Evolutionary conservation across 1,140 invertebrate species (phyloP), one percentile per base, ranked within the genome.

Genomic region (Meloidogyne floridensis): DNA sequence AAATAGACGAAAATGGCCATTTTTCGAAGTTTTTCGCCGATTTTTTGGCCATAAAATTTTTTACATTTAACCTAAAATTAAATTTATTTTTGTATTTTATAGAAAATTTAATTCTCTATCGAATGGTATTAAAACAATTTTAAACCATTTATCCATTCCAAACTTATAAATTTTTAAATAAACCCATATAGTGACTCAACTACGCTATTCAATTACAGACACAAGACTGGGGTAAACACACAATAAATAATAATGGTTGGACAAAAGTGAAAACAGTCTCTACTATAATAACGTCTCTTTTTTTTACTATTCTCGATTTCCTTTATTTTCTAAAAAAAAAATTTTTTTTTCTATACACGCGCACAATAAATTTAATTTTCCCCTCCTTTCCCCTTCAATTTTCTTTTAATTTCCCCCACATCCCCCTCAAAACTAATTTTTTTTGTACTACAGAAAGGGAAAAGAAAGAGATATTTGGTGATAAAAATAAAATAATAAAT

Each of bases 221-320:
- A 59, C 32, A 32, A 32, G 32, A 32, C 32, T 11, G 54, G 13
- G 56, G 10, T 15, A 59, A 59, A 59, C 56, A 65, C 15, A 65
- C 15, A n/a, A 59, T 15, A 65, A 65, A 65, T 65, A 65, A 65
- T 65, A 65, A 65, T 65, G 59, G 59, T 65, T 65, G 59, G 59
- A 65, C 59, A 65, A 65, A 65, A 65, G 59, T 65, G n/a, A 65
- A 65, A 65, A 65, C 59, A 65, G 59, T 65, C 59, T n/a, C 5
- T 15, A 4, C 13, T 56, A 56, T 56, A 56, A 9, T 11, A 10
- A 3, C 13, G n/a, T 65, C 59, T 65, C 59, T n/a, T 65, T 65
- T n/a, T 65, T 7, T 65, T n/a, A 47, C 15, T 8, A 65, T 65
- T 65, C 59, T 65, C 59, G 59, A 65, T 65, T 65, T 65, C n/a